phyloP scores from a whole-genome alignment of 2,888 invertebrate genomes.

The Ophraella communa region DNA sequence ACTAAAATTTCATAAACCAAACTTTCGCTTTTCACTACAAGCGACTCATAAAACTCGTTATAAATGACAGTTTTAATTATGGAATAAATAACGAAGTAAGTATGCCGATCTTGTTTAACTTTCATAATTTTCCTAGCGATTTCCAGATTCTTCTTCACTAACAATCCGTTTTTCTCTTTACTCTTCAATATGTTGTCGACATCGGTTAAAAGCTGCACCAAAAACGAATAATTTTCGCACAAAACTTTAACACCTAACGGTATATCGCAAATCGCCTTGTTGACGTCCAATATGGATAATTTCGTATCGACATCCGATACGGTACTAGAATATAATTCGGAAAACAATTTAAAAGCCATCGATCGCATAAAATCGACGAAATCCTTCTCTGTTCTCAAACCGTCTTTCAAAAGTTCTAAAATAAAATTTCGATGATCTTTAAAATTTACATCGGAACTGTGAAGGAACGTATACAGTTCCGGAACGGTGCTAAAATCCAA shows the following conservation, averaged over 20 bases:
- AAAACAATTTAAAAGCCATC: constrained; percentile 78
- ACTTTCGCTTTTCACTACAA: constrained; percentile 17
- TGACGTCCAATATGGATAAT: constrained; percentile 70
- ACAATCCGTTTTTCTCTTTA: constrained; percentile 12
- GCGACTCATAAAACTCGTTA: constrained; percentile 25
- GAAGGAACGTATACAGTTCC: constrained; percentile 84
- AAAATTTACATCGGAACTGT: constrained; percentile 76
- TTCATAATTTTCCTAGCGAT: constrained; percentile 43
- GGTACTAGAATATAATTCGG: constrained; percentile 71
- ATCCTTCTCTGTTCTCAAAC: constrained; percentile 78
- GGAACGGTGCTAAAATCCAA: constrained; percentile 83
- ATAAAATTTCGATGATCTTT: constrained; percentile 78
- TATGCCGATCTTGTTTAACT: constrained; percentile 30
- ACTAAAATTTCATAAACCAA: constrained; percentile 37
- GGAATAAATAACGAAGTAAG: constrained; percentile 28
- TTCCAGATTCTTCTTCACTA: constrained; percentile 38
- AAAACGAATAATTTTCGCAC: constrained; percentile 71
- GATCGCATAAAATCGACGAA: constrained; percentile 75
- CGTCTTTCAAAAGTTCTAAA: constrained; percentile 76
- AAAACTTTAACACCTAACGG: constrained; percentile 71
- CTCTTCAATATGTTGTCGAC: constrained; percentile 26
- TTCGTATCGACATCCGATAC: constrained; percentile 70
- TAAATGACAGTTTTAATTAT: constrained; percentile 30
- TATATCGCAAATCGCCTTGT: constrained; percentile 69
- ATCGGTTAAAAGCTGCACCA: constrained; percentile 71